Conservation (phyloP, 2,888 invertebrate species). For the Chloromyia formosa region DNA sequence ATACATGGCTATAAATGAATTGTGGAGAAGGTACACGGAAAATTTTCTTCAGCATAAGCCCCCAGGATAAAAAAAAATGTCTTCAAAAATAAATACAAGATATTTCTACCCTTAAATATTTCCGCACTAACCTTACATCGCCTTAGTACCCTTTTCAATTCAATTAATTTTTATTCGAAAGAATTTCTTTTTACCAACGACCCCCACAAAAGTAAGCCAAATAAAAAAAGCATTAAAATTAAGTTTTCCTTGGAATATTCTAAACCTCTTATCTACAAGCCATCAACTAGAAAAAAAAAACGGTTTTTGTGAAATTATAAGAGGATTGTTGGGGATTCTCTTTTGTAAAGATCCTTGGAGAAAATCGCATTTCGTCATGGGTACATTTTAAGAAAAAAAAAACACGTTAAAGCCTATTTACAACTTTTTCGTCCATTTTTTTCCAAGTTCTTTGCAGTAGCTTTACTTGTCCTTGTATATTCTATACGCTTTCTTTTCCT, state of each 20-base stretch:
- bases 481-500: too few relatives aligned
- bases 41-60: too few relatives aligned
- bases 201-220: neutral
- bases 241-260: neutral
- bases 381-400: neutral
- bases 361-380: neutral
- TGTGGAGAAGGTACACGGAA: too few relatives aligned
- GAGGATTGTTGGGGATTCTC: conserved; percentile 34
- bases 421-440: neutral
- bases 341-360: conserved; percentile 15
- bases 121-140: too few relatives aligned
- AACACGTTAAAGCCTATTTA: conserved; percentile 31
- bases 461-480: neutral
- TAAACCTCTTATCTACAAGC: conserved; percentile 36
- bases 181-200: neutral
- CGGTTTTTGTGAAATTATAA: conserved; percentile 26
- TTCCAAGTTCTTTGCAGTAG: neutral
- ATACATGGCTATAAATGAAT: too few relatives aligned
- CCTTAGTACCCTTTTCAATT: too few relatives aligned
- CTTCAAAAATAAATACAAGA: too few relatives aligned
- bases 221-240: conserved; percentile 22
- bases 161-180: conserved; percentile 25
- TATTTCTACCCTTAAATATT: too few relatives aligned
- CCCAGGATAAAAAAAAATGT: too few relatives aligned
- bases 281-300: conserved; percentile 5